Conservation (phyloP, 2,113 vertebrate species). For the Amphiprion percula region DNA sequence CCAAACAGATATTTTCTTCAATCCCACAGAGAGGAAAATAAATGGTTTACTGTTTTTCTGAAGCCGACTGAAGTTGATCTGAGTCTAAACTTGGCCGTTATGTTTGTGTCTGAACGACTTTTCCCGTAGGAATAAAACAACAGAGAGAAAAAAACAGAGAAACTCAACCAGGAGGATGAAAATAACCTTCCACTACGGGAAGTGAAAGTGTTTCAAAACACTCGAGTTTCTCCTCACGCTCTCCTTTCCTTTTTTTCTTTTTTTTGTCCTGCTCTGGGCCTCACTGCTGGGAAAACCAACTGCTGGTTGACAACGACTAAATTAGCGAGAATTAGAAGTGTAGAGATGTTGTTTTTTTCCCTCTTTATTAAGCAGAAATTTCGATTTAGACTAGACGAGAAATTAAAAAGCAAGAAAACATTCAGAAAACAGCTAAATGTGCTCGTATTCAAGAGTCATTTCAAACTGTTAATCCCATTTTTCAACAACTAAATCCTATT, state of each 20-base stretch:
- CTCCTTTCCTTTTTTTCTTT: constrained; percentile 57
- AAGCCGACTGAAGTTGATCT: no score
- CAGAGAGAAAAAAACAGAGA: constrained; percentile 20
- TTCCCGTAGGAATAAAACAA: constrained; percentile 59
- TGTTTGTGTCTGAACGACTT: constrained; percentile 34
- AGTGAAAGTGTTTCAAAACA: constrained; percentile 87
- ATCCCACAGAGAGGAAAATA: background rate
- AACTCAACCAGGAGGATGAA: constrained; percentile 59
- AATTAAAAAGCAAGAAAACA: no score
- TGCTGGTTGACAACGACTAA: background rate
- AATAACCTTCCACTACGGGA: constrained; percentile 80
- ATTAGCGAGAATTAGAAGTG: no score
- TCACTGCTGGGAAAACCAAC: constrained; percentile 34
- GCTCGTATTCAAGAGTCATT: constrained; percentile 1
- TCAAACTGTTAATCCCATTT: no score
- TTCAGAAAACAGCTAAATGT: no score
- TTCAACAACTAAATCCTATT: no score
- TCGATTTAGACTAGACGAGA: no score
- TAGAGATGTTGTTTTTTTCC: background rate
- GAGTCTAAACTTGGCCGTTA: constrained; percentile 43
- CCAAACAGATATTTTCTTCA: no score
- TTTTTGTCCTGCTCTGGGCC: constrained; percentile 45
- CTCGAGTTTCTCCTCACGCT: constrained; percentile 53
- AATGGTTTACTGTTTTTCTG: background rate
- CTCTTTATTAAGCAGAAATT: background rate